Evolutionary conservation across 2,888 invertebrate genomes (phyloP), one percentile per base, ranked within the genome.

Genomic region (Baronia brevicornis): DNA sequence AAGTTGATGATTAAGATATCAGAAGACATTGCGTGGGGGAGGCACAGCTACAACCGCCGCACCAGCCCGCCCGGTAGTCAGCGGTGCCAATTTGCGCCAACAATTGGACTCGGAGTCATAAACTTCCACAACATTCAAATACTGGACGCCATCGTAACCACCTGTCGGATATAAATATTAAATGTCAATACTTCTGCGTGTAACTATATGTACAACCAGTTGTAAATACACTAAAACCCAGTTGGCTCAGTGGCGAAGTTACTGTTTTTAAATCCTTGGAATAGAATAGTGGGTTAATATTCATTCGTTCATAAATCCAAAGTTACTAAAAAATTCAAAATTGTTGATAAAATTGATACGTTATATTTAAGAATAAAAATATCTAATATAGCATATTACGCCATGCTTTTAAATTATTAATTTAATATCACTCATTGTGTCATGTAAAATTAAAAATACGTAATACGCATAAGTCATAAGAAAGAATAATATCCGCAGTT

Each of bases 141-240:
- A 96, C 50, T 92, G 90, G 55, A 91, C 91, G 12, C 97, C 97
- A 79, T 97, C 96, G 68, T 94, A 96, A 1, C 97, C 97, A 10
- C 97, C 97, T 84, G 49, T 1, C 7, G 6, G 27, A 8, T 18
- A 20, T 22, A 18, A n/a, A n/a, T n/a, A n/a, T n/a, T n/a, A n/a
- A n/a, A n/a, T n/a, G n/a, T n/a, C 5, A 9, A 1, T n/a, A 4
- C 17, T 4, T 17, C 6, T 5, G 17, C 5, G 21, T 21, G 4
- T 21, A n/a, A 4, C 9, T 7, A 6, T 4, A 21, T 6, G 7
- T 6, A 21, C 17, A 17, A 17, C 4, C 4, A 17, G 6, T 17
- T n/a, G n/a, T n/a, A n/a, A n/a, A n/a, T n/a, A n/a, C n/a, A n/a
- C n/a, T n/a, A n/a, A n/a, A n/a, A n/a, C n/a, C n/a, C n/a, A n/a